phyloP scores from a whole-genome alignment of 2,113 vertebrate species.

The Uria aalge region DNA sequence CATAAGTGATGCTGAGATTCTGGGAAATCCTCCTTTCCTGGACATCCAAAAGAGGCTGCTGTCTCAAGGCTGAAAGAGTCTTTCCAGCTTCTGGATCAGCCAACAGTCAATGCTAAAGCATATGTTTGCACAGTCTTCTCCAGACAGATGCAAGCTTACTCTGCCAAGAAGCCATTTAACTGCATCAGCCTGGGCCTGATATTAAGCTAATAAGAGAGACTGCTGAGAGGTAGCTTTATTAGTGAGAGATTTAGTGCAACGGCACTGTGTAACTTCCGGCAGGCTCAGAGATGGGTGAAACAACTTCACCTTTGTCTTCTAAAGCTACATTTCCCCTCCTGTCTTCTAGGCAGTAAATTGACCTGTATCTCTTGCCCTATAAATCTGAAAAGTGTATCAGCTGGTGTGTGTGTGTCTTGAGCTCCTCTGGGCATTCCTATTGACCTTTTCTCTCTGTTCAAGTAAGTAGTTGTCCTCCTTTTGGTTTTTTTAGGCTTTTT shows the following conservation, averaged over 20 bases:
- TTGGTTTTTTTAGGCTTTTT: background rate
- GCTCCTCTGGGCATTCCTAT: background rate
- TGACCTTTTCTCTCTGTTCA: background rate
- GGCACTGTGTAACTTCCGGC: background rate
- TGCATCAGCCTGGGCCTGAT: background rate
- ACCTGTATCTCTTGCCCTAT: background rate
- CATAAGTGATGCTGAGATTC: background rate
- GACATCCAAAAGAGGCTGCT: background rate
- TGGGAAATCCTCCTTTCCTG: background rate
- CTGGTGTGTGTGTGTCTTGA: background rate
- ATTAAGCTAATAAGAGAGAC: background rate
- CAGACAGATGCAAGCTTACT: background rate
- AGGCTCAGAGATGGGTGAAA: background rate
- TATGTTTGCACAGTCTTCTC: background rate
- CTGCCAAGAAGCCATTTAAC: background rate
- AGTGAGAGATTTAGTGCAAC: background rate
- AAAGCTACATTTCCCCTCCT: background rate
- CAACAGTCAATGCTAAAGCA: background rate
- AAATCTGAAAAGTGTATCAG: background rate
- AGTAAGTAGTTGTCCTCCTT: background rate
- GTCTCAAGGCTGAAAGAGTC: background rate
- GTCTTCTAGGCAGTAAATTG: background rate
- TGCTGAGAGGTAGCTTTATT: background rate
- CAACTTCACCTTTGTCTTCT: background rate
- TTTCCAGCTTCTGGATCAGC: background rate